A percentile compares a stretch with the other conserved stretches of the same genome.
Conservation (phyloP, 2,113 vertebrate genomes). For the Stercorarius parasiticus region DNA sequence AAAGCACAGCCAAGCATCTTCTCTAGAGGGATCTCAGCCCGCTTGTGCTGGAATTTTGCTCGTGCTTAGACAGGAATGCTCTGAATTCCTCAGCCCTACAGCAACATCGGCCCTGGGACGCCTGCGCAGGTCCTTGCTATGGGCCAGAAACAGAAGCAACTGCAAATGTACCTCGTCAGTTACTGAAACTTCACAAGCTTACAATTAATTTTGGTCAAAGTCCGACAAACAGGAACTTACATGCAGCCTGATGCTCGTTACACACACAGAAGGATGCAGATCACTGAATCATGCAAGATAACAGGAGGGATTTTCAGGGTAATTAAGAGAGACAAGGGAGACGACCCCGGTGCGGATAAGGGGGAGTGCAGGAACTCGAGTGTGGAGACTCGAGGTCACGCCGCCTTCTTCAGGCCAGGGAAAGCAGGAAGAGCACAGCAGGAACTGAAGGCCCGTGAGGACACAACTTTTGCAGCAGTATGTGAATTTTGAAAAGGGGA, state of each 20-base stretch:
- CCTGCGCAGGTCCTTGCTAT: accelerated
- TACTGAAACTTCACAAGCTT: neutral
- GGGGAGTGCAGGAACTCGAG: neutral
- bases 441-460: neutral
- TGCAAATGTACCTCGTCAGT: neutral
- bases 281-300: conserved; percentile 29
- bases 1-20: neutral
- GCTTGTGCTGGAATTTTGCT: neutral
- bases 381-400: neutral
- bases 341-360: neutral
- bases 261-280: neutral
- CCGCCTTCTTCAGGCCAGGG: neutral
- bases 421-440: neutral
- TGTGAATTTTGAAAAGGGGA: neutral
- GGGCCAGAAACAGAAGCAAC: neutral
- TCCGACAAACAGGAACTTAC: neutral
- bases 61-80: neutral
- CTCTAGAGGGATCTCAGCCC: neutral
- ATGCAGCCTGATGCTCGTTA: neutral
- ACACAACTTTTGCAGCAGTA: neutral
- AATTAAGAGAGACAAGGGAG: neutral
- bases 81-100: neutral
- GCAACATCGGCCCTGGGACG: accelerated
- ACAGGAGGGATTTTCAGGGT: neutral
- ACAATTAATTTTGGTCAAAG: neutral